Evolutionary conservation across 2,797 vertebrate species (phyloP).

Genomic region (Phyllotis vaccarum): DNA sequence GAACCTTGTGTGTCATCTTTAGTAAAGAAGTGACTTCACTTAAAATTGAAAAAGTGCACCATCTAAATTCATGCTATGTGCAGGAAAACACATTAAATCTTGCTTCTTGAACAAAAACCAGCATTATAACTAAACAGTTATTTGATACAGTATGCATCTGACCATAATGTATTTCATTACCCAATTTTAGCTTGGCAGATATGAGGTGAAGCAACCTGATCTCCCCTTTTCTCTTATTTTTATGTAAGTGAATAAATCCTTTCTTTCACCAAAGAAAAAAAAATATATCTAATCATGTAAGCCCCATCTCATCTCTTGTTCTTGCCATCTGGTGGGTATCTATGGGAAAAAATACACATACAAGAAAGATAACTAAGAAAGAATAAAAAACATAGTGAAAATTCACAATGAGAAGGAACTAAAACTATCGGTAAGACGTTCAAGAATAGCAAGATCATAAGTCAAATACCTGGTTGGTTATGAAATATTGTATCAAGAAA

Average conservation of each 20-base stretch:
- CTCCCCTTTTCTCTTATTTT: background rate
- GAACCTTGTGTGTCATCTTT: background rate
- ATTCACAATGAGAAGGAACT: background rate
- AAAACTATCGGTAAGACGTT: background rate
- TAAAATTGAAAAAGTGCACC: background rate
- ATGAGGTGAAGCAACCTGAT: slow-evolving; percentile 8
- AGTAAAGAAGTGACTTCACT: background rate
- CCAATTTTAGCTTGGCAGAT: background rate
- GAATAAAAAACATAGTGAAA: slow-evolving; percentile 30
- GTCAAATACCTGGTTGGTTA: background rate
- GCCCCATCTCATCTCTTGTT: background rate
- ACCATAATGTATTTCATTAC: background rate
- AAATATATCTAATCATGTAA: background rate
- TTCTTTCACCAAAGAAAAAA: slow-evolving; percentile 35
- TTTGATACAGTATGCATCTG: slow-evolving; percentile 58
- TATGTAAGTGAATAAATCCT: background rate
- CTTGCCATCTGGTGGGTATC: background rate
- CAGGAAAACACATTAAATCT: background rate
- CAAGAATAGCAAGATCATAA: background rate
- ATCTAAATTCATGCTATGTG: background rate
- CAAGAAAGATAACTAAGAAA: background rate
- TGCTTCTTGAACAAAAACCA: background rate
- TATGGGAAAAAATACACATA: background rate
- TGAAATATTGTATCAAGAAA: background rate
- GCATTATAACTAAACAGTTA: slow-evolving; percentile 29